Percentiles rank a stretch among this genome's conserved stretches.
Evolutionary conservation across 92 coral and sea anemone genomes (phyloP).

Genomic region (Parazoanthus swiftii): DNA sequence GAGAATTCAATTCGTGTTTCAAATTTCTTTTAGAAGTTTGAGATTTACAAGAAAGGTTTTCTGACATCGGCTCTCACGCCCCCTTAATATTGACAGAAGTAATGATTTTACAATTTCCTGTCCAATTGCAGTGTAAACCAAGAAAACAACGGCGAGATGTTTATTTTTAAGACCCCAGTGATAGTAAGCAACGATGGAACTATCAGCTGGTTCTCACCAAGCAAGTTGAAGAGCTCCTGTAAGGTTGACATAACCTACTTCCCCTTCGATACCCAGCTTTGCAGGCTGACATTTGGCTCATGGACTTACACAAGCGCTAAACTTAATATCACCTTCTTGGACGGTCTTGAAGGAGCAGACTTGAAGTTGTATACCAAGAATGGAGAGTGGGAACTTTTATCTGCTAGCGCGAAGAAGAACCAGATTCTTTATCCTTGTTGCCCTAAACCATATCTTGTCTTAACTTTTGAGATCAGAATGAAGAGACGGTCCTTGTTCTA

Average conservation of each 20-base stretch:
- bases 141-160: conserved; percentile 77
- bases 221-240: conserved; percentile 68
- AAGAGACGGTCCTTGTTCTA: conserved; percentile 75
- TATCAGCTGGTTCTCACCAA: conserved; percentile 72
- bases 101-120: background rate
- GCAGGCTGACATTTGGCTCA: conserved; percentile 74
- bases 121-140: conserved; percentile 62
- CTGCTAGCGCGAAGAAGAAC: conserved; percentile 61
- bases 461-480: conserved; percentile 65
- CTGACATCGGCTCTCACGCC: too few relatives aligned
- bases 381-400: conserved; percentile 76
- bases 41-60: too few relatives aligned
- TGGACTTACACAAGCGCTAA: conserved; percentile 66
- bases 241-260: conserved; percentile 73
- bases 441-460: conserved; percentile 61
- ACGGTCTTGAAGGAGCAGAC: conserved; percentile 37
- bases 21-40: too few relatives aligned
- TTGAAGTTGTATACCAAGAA: conserved; percentile 49
- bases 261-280: conserved; percentile 82
- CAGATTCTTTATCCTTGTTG: conserved; percentile 65
- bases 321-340: conserved; percentile 56
- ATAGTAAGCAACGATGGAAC: conserved; percentile 61
- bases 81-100: too few relatives aligned
- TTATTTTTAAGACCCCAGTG: conserved; percentile 75
- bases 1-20: too few relatives aligned